Evolutionary conservation across 1,140 invertebrate genomes (phyloP), one percentile per base, ranked within the genome.

Genomic region (Trigoniulus corallinus): DNA sequence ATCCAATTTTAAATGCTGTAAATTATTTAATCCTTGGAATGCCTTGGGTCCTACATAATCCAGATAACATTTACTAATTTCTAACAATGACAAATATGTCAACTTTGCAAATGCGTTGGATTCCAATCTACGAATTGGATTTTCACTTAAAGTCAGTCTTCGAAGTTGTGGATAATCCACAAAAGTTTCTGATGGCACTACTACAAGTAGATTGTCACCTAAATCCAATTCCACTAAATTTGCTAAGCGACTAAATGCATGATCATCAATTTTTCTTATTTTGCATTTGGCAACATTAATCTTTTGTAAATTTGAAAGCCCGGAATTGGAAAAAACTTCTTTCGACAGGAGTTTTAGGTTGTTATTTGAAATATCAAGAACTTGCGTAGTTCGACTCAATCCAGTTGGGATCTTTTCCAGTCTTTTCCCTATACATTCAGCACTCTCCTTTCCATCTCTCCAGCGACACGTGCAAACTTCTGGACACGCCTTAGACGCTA

Each of bases 191-290:
- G 79, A 78, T 1, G 88, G 87, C 55, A 92, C 74, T 29, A 76
- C 67, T 23, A 77, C 75, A 54, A 92, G 67, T 47, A 78, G 73
- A 66, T 93, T 93, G 55, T 81, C 75, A 7, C 81, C 82, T 1
- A 93, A 67, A 69, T 93, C 87, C 53, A 93, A 67, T 64, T 91
- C 87, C 1, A 93, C 84, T 18, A 93, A 69, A 63, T 91, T 92
- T 15, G 42, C 42, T 20, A 44, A 44, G 21, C 21, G 42, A 10
- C 42, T 20, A 18, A 44, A 44, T 20, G 42, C 42, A 7, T 18
- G 7, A 24, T 44, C 42, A 27, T 50, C 50, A 46, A 51, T 24
- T 20, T 24, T 20, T 23, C 82, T 79, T 56, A 93, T 77, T 54
- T 78, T 78, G 64, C 88, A 92, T 54, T 73, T 78, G 34, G 80